phyloP scores from a whole-genome alignment of 2,888 invertebrate genomes.

The Melipona bicolor region DNA sequence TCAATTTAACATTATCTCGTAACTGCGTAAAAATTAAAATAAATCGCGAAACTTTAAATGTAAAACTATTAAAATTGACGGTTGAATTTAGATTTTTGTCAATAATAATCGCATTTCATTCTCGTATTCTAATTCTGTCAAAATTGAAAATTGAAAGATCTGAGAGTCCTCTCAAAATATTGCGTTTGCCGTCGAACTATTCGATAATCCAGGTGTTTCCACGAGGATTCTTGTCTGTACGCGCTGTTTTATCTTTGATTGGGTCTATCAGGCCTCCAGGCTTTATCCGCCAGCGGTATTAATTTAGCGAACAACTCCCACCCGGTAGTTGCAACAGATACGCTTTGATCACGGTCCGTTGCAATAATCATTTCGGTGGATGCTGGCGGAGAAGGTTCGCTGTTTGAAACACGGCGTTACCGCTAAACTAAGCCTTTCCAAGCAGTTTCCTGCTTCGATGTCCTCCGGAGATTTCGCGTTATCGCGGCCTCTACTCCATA shows the following conservation, averaged over 20 bases:
- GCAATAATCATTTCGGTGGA: slow-evolving; percentile 9
- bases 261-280: not conserved
- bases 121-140: too few species aligned
- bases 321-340: not conserved
- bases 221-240: too few species aligned
- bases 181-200: not conserved
- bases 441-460: not conserved
- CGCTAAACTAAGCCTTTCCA: slow-evolving; percentile 1
- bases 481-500: not conserved
- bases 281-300: not conserved
- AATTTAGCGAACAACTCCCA: slow-evolving; percentile 16
- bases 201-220: not conserved
- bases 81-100: too few species aligned
- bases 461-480: not conserved
- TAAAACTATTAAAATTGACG: too few species aligned
- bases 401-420: not conserved
- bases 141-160: not conserved
- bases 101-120: too few species aligned
- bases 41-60: too few species aligned
- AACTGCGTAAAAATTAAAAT: too few species aligned
- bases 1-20: too few species aligned
- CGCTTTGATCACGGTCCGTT: slow-evolving; percentile 16
- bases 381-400: not conserved
- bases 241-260: not conserved
- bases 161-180: not conserved